Conservation (phyloP, 53 echinoderm and acorn worm genomes). For the Echinometra lucunter region DNA sequence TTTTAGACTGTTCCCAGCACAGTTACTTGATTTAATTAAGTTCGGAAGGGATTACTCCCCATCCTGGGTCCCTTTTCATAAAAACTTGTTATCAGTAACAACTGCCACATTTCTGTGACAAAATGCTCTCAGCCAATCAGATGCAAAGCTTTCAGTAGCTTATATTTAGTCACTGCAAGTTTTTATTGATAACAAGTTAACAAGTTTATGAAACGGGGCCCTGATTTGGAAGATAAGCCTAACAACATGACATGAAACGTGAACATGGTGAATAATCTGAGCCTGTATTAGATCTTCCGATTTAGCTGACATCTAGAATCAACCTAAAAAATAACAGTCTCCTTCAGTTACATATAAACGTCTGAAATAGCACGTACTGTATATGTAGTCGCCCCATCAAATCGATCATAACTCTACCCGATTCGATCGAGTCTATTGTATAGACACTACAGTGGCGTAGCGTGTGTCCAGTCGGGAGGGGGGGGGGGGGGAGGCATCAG, state of each 20-base stretch:
- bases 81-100: too few relatives aligned
- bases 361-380: not conserved
- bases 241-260: not conserved
- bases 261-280: not conserved
- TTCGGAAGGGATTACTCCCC: too few relatives aligned
- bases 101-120: too few relatives aligned
- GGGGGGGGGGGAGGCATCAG: not conserved
- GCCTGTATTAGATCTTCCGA: not conserved
- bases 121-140: too few relatives aligned
- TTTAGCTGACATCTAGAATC: not conserved
- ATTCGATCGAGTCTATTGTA: not conserved
- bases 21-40: too few relatives aligned
- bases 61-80: too few relatives aligned
- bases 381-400: not conserved
- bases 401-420: conserved; percentile 1
- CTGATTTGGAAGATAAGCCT: not conserved
- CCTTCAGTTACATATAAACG: not conserved
- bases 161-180: too few relatives aligned
- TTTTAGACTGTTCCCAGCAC: too few relatives aligned
- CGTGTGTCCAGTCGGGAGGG: not conserved
- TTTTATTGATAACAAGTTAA: too few relatives aligned
- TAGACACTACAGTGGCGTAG: not conserved
- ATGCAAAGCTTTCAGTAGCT: too few relatives aligned
- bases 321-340: not conserved
- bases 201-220: too few relatives aligned